These are phyloP conservation scores for Mormyrops boulengeri DNA, from an alignment of 2,797 vertebrate species.

Conservation along the genomic window DNA sequence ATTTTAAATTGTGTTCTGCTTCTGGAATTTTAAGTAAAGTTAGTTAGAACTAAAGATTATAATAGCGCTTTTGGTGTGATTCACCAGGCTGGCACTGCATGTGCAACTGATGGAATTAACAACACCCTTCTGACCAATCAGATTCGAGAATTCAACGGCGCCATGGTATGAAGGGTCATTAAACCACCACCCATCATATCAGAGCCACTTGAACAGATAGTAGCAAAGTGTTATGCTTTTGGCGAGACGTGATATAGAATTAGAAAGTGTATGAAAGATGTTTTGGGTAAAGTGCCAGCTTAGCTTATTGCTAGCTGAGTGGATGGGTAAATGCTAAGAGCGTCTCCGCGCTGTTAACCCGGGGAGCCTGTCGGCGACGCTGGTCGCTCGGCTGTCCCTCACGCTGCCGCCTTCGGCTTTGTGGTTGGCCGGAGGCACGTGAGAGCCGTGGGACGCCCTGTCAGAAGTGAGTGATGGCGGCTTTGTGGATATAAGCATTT, in stretches of 20 bases:
- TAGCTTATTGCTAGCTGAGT: not conserved
- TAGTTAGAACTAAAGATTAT: not conserved
- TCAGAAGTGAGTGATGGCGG: not conserved
- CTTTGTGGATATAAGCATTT: not conserved
- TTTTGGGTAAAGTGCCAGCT: not conserved
- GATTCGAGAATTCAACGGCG: not conserved
- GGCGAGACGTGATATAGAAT: not conserved
- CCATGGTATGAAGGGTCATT: not conserved
- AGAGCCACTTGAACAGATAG: not conserved
- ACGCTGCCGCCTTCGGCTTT: not conserved
- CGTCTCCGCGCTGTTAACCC: not conserved
- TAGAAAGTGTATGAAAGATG: not conserved
- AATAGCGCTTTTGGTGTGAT: not conserved
- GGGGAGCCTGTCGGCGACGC: not conserved
- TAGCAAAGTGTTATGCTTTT: not conserved
- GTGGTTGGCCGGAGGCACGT: not conserved
- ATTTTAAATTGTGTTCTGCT: not conserved
- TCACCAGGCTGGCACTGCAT: not conserved
- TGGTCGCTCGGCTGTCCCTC: not conserved
- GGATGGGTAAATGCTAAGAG: not conserved
- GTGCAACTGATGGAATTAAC: not conserved
- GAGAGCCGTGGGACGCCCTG: not conserved
- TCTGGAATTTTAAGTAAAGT: too few species aligned
- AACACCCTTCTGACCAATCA: not conserved
- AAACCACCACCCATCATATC: not conserved